phyloP scores from a whole-genome alignment of 2,797 vertebrate genomes.

The Rhinoraja longicauda region DNA sequence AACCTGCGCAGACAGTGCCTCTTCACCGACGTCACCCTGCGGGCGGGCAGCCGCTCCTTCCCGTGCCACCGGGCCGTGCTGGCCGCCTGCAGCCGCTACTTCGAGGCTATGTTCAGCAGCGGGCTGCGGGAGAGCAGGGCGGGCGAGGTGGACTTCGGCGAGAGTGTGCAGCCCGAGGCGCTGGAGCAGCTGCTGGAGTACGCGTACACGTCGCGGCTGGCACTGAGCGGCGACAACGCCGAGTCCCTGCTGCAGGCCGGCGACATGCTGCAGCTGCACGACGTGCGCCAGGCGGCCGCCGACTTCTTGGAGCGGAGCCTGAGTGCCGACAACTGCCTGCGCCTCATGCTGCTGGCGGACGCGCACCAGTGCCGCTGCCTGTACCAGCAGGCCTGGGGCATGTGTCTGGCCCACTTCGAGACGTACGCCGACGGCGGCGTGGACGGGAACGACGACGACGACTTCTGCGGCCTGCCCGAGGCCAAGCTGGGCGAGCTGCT shows the following conservation, averaged over 20 bases:
- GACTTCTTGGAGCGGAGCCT: conserved; percentile 90
- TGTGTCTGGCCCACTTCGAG: conserved; percentile 87
- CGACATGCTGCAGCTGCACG: conserved; percentile 92
- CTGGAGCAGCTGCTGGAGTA: conserved; percentile 88
- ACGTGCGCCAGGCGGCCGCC: conserved; percentile 79
- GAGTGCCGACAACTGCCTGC: conserved; percentile 82
- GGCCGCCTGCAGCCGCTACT: conserved; percentile 88
- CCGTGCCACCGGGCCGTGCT: conserved; percentile 84
- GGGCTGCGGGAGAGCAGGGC: conserved; percentile 84
- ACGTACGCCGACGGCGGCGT: conserved; percentile 49
- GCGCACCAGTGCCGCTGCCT: conserved; percentile 87
- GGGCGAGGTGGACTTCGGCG: conserved; percentile 80
- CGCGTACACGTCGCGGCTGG: conserved; percentile 83
- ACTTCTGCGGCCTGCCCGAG: conserved; percentile 80
- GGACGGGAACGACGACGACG: conserved; percentile 65
- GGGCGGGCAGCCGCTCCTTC: conserved; percentile 83
- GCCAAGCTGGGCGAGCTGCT: conserved; percentile 81
- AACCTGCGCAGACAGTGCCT: conserved; percentile 79
- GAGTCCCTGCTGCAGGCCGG: conserved; percentile 85
- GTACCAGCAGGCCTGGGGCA: conserved; percentile 82
- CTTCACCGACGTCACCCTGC: conserved; percentile 88
- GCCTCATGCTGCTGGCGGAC: conserved; percentile 86
- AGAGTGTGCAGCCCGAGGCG: conserved; percentile 86
- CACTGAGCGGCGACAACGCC: conserved; percentile 87
- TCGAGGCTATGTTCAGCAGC: conserved; percentile 92